phyloP scores from a whole-genome alignment of 2,113 vertebrate species.

The Progne subis region DNA sequence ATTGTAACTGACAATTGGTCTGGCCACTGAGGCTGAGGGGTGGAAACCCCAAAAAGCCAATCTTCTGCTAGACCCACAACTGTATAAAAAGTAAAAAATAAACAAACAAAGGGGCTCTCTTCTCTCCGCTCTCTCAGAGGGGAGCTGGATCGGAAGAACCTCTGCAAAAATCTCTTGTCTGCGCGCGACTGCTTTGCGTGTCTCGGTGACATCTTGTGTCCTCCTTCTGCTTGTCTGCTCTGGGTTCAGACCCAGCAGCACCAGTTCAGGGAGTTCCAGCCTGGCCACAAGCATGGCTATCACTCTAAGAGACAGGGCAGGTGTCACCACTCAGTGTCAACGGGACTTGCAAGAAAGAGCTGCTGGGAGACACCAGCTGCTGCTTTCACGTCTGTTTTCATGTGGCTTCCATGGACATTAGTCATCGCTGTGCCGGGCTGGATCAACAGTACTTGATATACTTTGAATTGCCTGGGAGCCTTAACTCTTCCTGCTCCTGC shows the following conservation, averaged over 20 bases:
- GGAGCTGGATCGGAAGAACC: too few species aligned
- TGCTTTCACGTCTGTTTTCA: background rate
- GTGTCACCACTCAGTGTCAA: background rate
- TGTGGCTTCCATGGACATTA: background rate
- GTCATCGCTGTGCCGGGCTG: background rate
- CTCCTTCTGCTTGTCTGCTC: background rate
- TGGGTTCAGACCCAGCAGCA: rapidly evolving
- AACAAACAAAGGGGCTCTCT: too few species aligned
- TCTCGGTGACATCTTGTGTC: too few species aligned
- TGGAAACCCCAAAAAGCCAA: too few species aligned
- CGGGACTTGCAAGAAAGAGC: background rate
- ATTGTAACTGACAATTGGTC: too few species aligned
- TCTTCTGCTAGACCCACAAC: too few species aligned
- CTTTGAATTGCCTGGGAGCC: background rate
- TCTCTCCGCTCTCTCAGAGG: too few species aligned
- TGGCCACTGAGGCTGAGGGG: too few species aligned
- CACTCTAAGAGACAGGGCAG: background rate
- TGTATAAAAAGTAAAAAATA: too few species aligned
- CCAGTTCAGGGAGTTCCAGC: background rate
- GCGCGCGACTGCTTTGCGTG: too few species aligned
- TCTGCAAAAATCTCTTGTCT: too few species aligned
- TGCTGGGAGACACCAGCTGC: background rate
- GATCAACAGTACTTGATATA: background rate
- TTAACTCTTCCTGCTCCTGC: background rate
- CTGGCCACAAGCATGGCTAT: background rate